phyloP scores from a whole-genome alignment of 2,888 invertebrate genomes.

The Mesoligia furuncula region DNA sequence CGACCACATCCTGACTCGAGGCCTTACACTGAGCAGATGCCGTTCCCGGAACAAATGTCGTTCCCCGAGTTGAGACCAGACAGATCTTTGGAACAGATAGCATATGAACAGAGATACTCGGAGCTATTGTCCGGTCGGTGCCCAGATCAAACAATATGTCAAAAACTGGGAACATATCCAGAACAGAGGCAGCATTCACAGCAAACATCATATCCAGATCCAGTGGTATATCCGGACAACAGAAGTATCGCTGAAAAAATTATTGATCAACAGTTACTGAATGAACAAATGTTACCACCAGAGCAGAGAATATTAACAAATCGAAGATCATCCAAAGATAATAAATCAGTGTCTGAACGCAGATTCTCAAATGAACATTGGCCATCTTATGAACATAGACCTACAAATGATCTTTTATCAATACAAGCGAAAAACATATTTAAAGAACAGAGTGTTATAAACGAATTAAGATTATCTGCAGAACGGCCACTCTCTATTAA shows the following conservation, averaged over 20 bases:
- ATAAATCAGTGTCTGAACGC: slow-evolving; percentile 39
- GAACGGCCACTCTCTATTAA: slow-evolving; percentile 27
- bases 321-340: slow-evolving; percentile 49
- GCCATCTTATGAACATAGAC: slow-evolving; percentile 41
- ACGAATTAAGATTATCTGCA: slow-evolving; percentile 30
- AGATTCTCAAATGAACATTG: slow-evolving; percentile 48
- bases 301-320: slow-evolving; percentile 40
- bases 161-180: slow-evolving; percentile 37
- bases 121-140: slow-evolving; percentile 24
- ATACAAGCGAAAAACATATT: slow-evolving; percentile 33
- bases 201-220: slow-evolving; percentile 33
- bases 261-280: slow-evolving; percentile 32
- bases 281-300: slow-evolving; percentile 46
- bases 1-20: slow-evolving; percentile 25
- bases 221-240: slow-evolving; percentile 32
- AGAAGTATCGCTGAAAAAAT: slow-evolving; percentile 20
- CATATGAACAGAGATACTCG: slow-evolving; percentile 34
- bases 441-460: slow-evolving; percentile 20
- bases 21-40: slow-evolving; percentile 28
- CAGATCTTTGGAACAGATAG: slow-evolving; percentile 33
- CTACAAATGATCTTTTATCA: slow-evolving; percentile 36
- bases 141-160: slow-evolving; percentile 15
- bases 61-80: slow-evolving; percentile 24
- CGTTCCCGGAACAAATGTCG: slow-evolving; percentile 36
- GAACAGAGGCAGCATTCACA: slow-evolving; percentile 37